Conservation (phyloP, 2,888 invertebrate species). For the Drosophila longiperda region DNA sequence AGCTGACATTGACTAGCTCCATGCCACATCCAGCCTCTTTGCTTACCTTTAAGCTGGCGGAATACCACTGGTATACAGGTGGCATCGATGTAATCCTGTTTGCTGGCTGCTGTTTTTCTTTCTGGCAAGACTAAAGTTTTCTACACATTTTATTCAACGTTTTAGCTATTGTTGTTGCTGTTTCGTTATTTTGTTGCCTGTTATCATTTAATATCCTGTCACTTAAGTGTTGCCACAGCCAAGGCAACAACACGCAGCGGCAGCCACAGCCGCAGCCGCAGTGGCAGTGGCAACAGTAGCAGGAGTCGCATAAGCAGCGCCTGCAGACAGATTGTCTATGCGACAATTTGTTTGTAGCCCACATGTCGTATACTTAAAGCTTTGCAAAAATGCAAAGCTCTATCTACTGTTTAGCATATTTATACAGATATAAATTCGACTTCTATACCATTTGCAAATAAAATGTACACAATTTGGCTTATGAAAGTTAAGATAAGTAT, state of each 20-base stretch:
- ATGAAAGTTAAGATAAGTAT: background rate
- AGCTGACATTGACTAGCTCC: constrained; percentile 30
- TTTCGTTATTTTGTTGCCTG: constrained; percentile 37
- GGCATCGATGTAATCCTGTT: constrained; percentile 35
- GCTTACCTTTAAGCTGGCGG: background rate
- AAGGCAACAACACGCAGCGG: constrained; percentile 3
- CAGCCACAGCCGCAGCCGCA: background rate
- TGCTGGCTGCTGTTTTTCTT: constrained; percentile 15
- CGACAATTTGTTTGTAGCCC: constrained; percentile 28
- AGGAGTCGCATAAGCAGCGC: background rate
- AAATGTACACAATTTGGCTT: background rate
- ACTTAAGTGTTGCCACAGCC: constrained; percentile 54
- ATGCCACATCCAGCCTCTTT: background rate
- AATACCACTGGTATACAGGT: constrained; percentile 28
- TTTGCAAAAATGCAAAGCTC: constrained; percentile 14
- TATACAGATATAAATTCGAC: constrained; percentile 4
- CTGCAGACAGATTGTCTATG: constrained; percentile 16
- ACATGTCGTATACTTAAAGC: constrained; percentile 36
- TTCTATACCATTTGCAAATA: constrained; percentile 10
- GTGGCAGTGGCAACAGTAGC: background rate
- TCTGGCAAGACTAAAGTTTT: constrained; percentile 21
- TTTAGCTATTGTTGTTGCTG: constrained; percentile 22
- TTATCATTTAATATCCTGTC: constrained; percentile 81
- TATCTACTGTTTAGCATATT: constrained; percentile 28
- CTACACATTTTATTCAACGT: constrained; percentile 15